These are phyloP conservation scores for Julus scanicus DNA, from an alignment of 2,888 invertebrate species.

Conservation along the genomic window DNA sequence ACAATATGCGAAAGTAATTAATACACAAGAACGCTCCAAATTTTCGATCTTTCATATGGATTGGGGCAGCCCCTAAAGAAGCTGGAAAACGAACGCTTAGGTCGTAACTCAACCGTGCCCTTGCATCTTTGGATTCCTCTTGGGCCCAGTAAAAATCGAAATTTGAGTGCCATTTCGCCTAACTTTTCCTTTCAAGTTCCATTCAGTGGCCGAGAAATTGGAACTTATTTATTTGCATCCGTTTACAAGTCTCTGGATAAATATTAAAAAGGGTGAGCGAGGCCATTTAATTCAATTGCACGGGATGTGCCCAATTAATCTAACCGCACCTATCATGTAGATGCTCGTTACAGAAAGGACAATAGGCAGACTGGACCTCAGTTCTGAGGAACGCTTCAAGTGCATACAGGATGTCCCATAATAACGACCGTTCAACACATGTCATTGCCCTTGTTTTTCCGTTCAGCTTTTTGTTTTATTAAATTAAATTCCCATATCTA, in stretches of 20 bases:
- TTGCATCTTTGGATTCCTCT: not conserved
- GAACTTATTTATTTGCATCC: slow-evolving; percentile 1
- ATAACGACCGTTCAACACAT: not conserved
- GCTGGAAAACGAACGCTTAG: not conserved
- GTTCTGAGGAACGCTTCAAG: too few relatives aligned
- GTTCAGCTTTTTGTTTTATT: too few relatives aligned
- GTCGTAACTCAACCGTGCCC: slow-evolving; percentile 25
- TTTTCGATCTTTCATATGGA: not conserved
- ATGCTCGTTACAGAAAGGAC: too few relatives aligned
- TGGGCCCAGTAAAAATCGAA: not conserved
- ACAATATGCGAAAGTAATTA: not conserved
- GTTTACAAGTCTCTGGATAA: slow-evolving; percentile 23
- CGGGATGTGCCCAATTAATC: not conserved
- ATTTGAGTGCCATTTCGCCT: not conserved
- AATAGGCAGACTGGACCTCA: too few relatives aligned
- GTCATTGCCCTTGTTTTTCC: too few relatives aligned
- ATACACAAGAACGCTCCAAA: not conserved
- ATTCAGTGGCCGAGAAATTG: not conserved
- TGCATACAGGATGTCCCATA: not conserved
- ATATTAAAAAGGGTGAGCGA: slow-evolving; percentile 10
- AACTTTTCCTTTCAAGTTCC: not conserved
- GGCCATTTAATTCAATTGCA: slow-evolving; percentile 1
- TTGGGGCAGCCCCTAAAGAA: not conserved
- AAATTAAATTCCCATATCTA: too few relatives aligned
- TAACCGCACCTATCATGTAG: too few relatives aligned